These are phyloP conservation scores for Excalfactoria chinensis DNA, from an alignment of 2,113 vertebrate species.

Conservation along the genomic window DNA sequence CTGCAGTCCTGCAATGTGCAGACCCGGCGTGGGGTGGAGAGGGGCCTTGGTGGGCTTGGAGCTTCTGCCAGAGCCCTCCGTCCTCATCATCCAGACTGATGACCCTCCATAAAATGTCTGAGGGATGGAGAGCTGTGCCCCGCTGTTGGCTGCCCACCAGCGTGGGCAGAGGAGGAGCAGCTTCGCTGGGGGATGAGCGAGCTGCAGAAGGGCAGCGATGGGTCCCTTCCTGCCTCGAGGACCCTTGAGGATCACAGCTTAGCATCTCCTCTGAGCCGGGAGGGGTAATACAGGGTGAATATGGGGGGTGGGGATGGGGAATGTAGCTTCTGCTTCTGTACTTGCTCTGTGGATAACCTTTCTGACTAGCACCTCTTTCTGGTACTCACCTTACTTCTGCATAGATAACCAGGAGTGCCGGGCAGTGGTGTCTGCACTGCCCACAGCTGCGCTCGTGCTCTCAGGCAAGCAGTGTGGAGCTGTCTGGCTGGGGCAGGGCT, in stretches of 20 bases:
- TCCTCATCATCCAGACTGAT: not conserved
- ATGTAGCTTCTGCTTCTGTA: conserved; percentile 44
- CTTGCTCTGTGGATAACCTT: conserved; percentile 29
- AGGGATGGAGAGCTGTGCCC: too few relatives aligned
- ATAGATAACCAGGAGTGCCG: not conserved
- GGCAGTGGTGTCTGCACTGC: not conserved
- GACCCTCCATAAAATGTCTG: not conserved
- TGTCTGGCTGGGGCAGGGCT: not conserved
- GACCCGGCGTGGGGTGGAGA: not conserved
- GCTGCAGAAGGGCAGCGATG: not conserved
- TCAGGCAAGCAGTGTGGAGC: not conserved
- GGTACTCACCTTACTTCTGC: not conserved
- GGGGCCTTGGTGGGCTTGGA: not conserved
- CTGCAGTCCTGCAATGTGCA: too few relatives aligned
- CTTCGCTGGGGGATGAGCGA: not conserved
- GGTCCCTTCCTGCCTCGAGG: not conserved
- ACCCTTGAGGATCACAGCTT: not conserved
- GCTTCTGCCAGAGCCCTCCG: not conserved
- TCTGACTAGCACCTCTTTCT: not conserved
- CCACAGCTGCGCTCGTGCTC: not conserved
- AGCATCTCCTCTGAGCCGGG: not conserved
- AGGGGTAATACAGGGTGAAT: not conserved
- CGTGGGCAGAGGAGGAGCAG: not conserved
- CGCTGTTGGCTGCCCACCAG: not conserved
- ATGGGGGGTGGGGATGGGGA: not conserved